Conservation (phyloP, 2,888 invertebrate species). For the Cheilosia urbana region DNA sequence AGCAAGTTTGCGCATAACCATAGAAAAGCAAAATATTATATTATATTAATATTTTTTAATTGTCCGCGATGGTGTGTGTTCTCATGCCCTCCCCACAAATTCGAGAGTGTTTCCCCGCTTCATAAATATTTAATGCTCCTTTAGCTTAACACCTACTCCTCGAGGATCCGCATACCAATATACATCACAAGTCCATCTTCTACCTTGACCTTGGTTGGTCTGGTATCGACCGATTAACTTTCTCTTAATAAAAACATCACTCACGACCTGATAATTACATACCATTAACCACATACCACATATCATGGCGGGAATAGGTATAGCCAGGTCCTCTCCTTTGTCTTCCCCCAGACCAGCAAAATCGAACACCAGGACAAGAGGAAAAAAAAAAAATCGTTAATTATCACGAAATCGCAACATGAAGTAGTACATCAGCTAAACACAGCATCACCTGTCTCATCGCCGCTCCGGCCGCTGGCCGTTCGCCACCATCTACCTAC, state of each 20-base stretch:
- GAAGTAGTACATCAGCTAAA: slow-evolving; percentile 77
- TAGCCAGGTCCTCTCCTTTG: slow-evolving; percentile 55
- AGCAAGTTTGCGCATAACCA: too few relatives aligned
- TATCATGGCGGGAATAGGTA: slow-evolving; percentile 16
- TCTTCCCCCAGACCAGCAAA: slow-evolving; percentile 32
- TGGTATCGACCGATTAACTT: slow-evolving; percentile 64
- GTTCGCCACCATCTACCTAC: slow-evolving; percentile 66
- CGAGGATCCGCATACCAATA: slow-evolving; percentile 27
- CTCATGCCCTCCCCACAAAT: too few relatives aligned
- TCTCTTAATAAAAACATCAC: slow-evolving; percentile 76
- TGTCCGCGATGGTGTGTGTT: too few relatives aligned
- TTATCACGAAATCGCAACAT: slow-evolving; percentile 81
- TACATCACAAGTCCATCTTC: slow-evolving; percentile 21
- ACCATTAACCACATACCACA: slow-evolving; percentile 68
- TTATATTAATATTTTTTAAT: too few relatives aligned
- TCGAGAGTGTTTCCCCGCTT: too few relatives aligned
- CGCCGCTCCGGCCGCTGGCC: slow-evolving; percentile 68
- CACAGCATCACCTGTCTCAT: slow-evolving; percentile 75
- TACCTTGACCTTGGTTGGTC: slow-evolving; percentile 60
- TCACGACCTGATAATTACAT: slow-evolving; percentile 72
- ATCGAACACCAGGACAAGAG: slow-evolving; percentile 45
- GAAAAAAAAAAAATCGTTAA: slow-evolving; percentile 76
- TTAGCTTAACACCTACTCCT: slow-evolving; percentile 1
- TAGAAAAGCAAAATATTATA: too few relatives aligned
- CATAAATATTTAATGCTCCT: not conserved